Base-by-base conservation (phyloP, 1,140 invertebrate genomes). In the Triops cancriformis region DNA sequence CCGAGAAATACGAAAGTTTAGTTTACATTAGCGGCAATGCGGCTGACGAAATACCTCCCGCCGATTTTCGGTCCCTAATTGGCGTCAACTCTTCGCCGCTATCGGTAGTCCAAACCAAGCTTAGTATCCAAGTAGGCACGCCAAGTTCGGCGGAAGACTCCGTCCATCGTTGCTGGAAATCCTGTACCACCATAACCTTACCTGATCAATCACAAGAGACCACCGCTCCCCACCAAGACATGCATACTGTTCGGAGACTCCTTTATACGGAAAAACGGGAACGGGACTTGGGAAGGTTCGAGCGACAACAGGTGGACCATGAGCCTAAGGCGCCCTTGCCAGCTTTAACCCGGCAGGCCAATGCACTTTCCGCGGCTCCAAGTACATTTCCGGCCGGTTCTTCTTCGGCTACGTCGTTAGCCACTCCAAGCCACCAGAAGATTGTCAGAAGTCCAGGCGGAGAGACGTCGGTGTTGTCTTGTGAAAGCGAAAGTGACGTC, bases 61-160 rank as follows among this genome's bases (percentile, higher is more conserved):
- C 2, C 11, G 51, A 64, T 23, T 64, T 64, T 64, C 51, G 51
- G 10, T 64, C 51, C 14, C 14, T 64, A 64, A 64, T 64, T 3
- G 23, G 5, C 5, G 23, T 64, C 51, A 64, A 18, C 10, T 5
- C 51, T 64, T 23, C 51, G 10, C 51, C 51, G 23, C 51, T 14
- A 18, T 23, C 18, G 18, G 14, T 64, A 10, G 51, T 64, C 14
- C 51, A 64, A 23, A 64, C 51, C 18, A 64, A 64, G 51, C 51
- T 64, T n/a, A 64, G 51, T 18, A 64, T 64, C 51, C 51, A 64
- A 64, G 51, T 64, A 64, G 51, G 51, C 51, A 64, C 51, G 9
- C 6, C 51, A 14, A 64, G 10, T 3, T 23, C 51, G 23, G 6
- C 51, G 10, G 14, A 18, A 23, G 18, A 64, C 18, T 64, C 51